Percentiles rank a stretch among this genome's conserved stretches.
phyloP scores from a whole-genome alignment of 2,888 invertebrate species.

The Caenorhabditis becei region DNA sequence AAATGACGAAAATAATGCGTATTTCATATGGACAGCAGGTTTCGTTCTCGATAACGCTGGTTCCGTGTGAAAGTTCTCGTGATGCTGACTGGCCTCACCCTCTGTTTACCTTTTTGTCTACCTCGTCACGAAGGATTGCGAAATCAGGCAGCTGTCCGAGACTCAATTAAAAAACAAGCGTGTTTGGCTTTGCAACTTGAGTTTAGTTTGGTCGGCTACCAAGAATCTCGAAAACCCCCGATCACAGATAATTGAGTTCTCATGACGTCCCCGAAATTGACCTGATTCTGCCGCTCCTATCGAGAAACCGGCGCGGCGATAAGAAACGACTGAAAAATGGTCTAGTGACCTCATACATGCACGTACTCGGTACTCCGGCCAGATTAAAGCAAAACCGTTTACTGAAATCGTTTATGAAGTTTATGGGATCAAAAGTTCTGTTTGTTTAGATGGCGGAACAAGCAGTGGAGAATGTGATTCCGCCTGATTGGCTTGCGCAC shows the following conservation, averaged over 20 bases:
- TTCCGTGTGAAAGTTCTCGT: slow-evolving; percentile 50
- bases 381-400: no score
- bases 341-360: neutral
- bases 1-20: slow-evolving; percentile 35
- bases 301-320: no score
- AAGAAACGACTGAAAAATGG: neutral
- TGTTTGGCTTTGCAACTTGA: neutral
- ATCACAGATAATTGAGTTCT: no score
- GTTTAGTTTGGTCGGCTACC: neutral
- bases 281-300: no score
- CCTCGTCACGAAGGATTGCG: slow-evolving; percentile 40
- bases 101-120: slow-evolving; percentile 37
- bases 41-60: slow-evolving; percentile 49
- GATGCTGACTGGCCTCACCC: slow-evolving; percentile 17
- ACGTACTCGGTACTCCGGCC: no score
- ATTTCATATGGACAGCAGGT: slow-evolving; percentile 36
- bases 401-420: neutral
- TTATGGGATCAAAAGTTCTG: neutral
- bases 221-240: neutral
- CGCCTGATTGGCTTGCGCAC: neutral
- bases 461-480: neutral
- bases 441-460: neutral
- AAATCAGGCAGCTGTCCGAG: slow-evolving; percentile 26
- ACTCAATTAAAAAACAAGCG: neutral
- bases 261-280: no score